Percentiles rank a stretch among this genome's conserved stretches.
phyloP scores from a whole-genome alignment of 2,888 invertebrate genomes.

The Tryphoninae sp. region DNA sequence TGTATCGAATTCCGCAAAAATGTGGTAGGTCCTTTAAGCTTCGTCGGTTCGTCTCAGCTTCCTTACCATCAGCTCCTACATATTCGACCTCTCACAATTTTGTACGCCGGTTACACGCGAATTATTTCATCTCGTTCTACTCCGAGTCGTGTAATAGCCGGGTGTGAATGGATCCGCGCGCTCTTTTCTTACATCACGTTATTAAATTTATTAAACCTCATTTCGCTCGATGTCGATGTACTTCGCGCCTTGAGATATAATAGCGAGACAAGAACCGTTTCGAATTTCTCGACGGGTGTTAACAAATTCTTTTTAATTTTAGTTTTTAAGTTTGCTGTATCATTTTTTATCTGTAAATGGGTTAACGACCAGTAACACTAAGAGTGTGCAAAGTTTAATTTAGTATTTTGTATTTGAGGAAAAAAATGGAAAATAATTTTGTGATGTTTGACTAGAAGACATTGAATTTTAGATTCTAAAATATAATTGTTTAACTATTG shows the following conservation, averaged over 20 bases:
- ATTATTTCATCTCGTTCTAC: conserved; percentile 50
- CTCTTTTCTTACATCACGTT: neutral
- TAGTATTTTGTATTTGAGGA: no score
- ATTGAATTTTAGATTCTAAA: no score
- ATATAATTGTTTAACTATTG: no score
- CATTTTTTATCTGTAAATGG: no score
- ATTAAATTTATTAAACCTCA: neutral
- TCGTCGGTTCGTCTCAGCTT: conserved; percentile 40
- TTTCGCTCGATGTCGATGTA: neutral
- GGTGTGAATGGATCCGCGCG: neutral
- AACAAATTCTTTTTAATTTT: no score
- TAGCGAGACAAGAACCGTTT: neutral
- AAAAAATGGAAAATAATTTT: no score
- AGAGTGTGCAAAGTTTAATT: no score
- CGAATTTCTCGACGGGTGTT: no score
- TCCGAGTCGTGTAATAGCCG: neutral
- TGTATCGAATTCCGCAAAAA: conserved; percentile 75
- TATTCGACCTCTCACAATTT: conserved; percentile 40
- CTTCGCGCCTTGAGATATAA: neutral
- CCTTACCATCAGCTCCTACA: conserved; percentile 25
- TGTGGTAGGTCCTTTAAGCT: conserved; percentile 65
- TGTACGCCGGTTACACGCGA: conserved; percentile 22
- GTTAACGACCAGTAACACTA: no score
- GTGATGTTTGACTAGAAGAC: no score
- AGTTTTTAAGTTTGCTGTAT: no score